Base-by-base conservation (phyloP, 35 echinoderm and acorn worm genomes). In the Apostichopus japonicus region DNA sequence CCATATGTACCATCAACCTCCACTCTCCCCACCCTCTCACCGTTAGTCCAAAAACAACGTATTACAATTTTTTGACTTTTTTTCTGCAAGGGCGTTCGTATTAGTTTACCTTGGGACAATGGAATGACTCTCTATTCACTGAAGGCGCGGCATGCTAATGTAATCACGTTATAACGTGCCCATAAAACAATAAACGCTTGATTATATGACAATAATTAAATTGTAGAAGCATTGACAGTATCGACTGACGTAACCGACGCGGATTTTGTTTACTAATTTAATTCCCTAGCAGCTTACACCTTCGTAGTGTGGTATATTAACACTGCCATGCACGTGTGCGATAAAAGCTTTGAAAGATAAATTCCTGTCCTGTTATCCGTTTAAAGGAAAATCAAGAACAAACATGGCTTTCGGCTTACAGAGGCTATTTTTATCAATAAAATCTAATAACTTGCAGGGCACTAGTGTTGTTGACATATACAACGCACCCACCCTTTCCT, bases 401-500 rank as follows among this genome's bases (percentile, higher is more conserved):
- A 61, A 61, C 57, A 61, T 61, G 57, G 13, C 57, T 8, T 61
- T 61, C 57, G 57, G 71, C 71, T 21, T 75, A 19, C 17, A 19
- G 16, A 19, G 17, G 14, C 22, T 7, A 19, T 19, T 75, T 75
- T 75, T 23, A 75, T 21, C 22, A 75, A 75, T 75, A 75, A 75
- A 44, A 75, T 75, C 22, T n/a, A 75, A 75, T 75, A 75, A 75
- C 16, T 21, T 75, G 71, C 71, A 75, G 71, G 17, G 16, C 71
- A n/a, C 71, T 7, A 75, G 17, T 75, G 71, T 75, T 75, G 17
- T 75, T 75, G 71, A 75, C 71, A 75, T 75, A 75, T 75, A 75
- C 8, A 44, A 44, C 33, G 33, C 33, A 61, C 71, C 71, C 16
- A 75, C 17, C 15, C 16, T 19, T 15, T 67, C 14, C 11, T 14